A percentile compares a stretch with the other conserved stretches of the same genome.
Conservation (phyloP, 2,888 invertebrate species). For the Leistus spinibarbis region DNA sequence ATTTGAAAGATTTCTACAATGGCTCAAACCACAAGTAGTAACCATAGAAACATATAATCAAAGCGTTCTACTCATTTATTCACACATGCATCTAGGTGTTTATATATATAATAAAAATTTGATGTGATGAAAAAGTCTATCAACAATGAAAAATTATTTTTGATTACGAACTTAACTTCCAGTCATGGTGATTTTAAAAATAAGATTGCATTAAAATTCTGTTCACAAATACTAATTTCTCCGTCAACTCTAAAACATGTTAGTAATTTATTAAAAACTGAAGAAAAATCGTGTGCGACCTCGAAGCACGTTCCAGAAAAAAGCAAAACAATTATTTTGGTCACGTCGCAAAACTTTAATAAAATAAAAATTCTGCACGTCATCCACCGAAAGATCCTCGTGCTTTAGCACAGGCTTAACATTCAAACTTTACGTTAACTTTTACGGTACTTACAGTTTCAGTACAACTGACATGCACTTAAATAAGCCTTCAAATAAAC, state of each 20-base stretch:
- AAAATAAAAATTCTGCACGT: constrained; percentile 8
- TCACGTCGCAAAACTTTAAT: constrained; percentile 4
- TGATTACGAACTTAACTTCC: no score
- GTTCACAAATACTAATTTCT: neutral
- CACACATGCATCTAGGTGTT: no score
- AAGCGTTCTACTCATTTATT: no score
- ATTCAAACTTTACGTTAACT: no score
- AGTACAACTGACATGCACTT: neutral
- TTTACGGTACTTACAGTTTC: neutral
- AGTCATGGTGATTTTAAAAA: no score
- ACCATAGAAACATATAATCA: no score
- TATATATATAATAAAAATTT: no score
- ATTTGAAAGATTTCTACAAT: no score
- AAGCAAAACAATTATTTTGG: constrained; percentile 6
- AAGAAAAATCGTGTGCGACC: neutral
- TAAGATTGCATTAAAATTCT: neutral
- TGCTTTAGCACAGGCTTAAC: neutral
- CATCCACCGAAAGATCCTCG: neutral
- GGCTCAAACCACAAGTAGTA: no score
- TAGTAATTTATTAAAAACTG: neutral
- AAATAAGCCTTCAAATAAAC: neutral
- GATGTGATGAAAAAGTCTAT: no score
- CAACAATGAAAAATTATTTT: no score
- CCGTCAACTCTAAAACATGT: neutral
- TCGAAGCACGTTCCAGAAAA: neutral